Evolutionary conservation across 2,113 vertebrate species (phyloP).

Genomic region (Syrrhaptes paradoxus): DNA sequence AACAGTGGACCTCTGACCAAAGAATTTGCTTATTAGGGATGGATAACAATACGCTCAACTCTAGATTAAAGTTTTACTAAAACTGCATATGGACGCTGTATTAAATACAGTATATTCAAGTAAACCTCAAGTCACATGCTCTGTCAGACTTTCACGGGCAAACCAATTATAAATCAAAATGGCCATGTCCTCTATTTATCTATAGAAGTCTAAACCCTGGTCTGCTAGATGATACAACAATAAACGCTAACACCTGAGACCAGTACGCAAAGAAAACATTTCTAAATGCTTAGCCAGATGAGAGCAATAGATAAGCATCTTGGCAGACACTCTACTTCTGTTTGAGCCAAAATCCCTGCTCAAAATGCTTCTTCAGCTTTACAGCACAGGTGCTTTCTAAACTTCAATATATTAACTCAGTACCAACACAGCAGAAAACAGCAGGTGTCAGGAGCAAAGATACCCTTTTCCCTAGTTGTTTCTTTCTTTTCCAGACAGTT

Average conservation of each 20-base stretch:
- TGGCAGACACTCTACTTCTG: background rate
- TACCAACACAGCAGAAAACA: background rate
- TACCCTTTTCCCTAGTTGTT: background rate
- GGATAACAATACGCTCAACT: background rate
- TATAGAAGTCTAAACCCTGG: background rate
- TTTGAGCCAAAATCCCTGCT: background rate
- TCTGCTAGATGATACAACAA: background rate
- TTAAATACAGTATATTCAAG: background rate
- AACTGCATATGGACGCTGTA: background rate
- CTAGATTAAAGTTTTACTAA: background rate
- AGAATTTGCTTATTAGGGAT: background rate
- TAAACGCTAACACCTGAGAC: background rate
- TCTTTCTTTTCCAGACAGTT: background rate
- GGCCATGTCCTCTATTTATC: background rate
- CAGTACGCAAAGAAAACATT: background rate
- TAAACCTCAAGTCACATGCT: background rate
- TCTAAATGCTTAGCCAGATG: background rate
- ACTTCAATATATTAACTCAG: background rate
- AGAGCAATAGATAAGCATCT: background rate
- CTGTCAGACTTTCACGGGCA: background rate
- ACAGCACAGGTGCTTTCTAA: background rate
- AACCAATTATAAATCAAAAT: background rate
- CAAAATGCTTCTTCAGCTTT: background rate
- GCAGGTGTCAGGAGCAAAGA: background rate
- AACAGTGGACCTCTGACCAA: background rate